Percentiles rank a stretch among this genome's conserved stretches.
Evolutionary conservation across 2,888 invertebrate genomes (phyloP).

Genomic region (Dryocosmus kuriphilus): DNA sequence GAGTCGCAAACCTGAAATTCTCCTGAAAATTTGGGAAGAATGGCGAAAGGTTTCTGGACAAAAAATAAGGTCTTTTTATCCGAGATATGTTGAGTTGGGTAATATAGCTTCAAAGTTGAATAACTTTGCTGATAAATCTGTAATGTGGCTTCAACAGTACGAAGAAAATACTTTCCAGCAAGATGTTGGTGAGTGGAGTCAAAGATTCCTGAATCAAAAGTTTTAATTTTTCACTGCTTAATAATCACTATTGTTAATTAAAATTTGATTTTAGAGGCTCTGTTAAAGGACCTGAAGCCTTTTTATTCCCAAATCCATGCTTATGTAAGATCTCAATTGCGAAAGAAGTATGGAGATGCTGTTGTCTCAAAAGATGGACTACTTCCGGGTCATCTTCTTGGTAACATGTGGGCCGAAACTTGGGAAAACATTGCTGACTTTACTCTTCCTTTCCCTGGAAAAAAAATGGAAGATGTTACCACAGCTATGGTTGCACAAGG

Average conservation of each 20-base stretch:
- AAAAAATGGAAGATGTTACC: constrained; percentile 86
- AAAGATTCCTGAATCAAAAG: background rate
- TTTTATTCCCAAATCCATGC: constrained; percentile 3
- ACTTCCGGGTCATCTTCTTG: constrained; percentile 79
- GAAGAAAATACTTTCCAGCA: constrained; percentile 77
- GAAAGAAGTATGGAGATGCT: constrained; percentile 74
- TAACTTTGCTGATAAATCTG: constrained; percentile 74
- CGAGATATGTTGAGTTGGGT: constrained; percentile 71
- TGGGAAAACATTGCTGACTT: constrained; percentile 86
- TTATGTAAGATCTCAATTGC: background rate
- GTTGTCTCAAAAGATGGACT: constrained; percentile 71
- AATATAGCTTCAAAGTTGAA: constrained; percentile 74
- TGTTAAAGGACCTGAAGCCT: background rate
- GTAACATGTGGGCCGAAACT: constrained; percentile 92
- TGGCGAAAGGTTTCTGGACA: constrained; percentile 88
- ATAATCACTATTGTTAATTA: background rate
- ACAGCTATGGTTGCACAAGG: constrained; percentile 85
- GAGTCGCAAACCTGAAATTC: constrained; percentile 87
- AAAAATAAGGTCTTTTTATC: constrained; percentile 77
- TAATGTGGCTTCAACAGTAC: constrained; percentile 76
- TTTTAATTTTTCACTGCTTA: background rate
- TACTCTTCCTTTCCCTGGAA: constrained; percentile 86
- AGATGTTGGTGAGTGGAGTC: constrained; percentile 70
- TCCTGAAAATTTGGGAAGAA: constrained; percentile 88
- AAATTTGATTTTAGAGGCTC: background rate